Evolutionary conservation across 2,113 vertebrate species (phyloP).

Genomic region (Poeciliopsis retropinna): DNA sequence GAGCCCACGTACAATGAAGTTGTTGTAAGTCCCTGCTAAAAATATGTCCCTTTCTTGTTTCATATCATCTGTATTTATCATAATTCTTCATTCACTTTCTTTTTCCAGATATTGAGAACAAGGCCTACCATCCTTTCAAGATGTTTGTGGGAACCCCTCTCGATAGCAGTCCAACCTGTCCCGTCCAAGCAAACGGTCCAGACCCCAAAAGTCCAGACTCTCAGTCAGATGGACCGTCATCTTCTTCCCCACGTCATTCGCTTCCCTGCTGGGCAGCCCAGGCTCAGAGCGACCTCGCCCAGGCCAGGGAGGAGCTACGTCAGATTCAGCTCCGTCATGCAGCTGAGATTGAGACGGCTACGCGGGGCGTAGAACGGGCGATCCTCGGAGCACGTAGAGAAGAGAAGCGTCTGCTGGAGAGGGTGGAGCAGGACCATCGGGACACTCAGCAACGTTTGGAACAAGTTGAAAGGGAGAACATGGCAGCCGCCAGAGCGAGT

Average conservation of each 20-base stretch:
- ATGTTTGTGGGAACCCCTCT: constrained; percentile 58
- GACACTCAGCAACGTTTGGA: constrained; percentile 75
- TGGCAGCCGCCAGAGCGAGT: constrained; percentile 65
- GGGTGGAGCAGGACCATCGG: constrained; percentile 80
- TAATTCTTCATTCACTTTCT: not conserved
- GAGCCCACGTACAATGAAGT: not conserved
- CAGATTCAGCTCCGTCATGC: constrained; percentile 61
- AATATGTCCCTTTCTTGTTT: not conserved
- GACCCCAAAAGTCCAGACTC: constrained; percentile 19
- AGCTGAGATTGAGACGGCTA: constrained; percentile 61
- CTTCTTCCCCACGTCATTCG: constrained; percentile 22
- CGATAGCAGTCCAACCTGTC: constrained; percentile 48
- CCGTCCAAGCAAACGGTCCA: constrained; percentile 25
- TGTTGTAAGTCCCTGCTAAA: no score
- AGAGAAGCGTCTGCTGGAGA: constrained; percentile 75
- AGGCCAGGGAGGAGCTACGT: constrained; percentile 66
- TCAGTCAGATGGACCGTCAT: constrained; percentile 28
- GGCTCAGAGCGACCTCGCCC: constrained; percentile 67
- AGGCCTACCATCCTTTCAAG: constrained; percentile 1
- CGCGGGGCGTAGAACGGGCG: constrained; percentile 72
- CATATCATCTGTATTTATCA: not conserved
- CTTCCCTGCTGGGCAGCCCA: constrained; percentile 70
- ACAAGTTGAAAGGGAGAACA: constrained; percentile 75
- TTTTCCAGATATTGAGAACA: constrained; percentile 34
- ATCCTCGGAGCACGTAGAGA: constrained; percentile 74